Conservation (phyloP, 2,888 invertebrate genomes). For the Phlogophora meticulosa region DNA sequence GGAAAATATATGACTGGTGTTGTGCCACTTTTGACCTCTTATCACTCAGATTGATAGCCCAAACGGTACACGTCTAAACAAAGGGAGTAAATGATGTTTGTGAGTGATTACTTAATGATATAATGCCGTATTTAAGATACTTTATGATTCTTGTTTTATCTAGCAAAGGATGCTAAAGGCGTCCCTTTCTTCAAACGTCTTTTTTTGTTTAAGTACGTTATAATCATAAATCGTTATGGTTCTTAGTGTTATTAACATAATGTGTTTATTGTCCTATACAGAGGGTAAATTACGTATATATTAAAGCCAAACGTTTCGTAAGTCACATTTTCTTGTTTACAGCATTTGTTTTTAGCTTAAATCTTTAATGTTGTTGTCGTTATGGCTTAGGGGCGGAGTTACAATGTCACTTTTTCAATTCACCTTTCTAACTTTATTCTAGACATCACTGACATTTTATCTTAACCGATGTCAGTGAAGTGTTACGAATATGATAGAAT, state of each 20-base stretch:
- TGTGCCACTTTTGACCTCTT: slow-evolving; percentile 61
- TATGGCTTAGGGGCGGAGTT: not conserved
- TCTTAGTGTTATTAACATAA: slow-evolving; percentile 1
- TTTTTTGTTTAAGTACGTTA: slow-evolving; percentile 3
- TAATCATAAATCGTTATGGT: not conserved
- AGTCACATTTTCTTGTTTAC: slow-evolving; percentile 5
- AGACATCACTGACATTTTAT: too few species aligned
- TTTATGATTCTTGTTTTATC: slow-evolving; percentile 19
- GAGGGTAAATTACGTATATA: slow-evolving; percentile 2
- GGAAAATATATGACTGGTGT: slow-evolving; percentile 56
- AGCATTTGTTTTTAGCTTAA: not conserved
- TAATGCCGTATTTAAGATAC: slow-evolving; percentile 17
- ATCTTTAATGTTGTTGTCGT: slow-evolving; percentile 10
- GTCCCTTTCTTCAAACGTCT: not conserved
- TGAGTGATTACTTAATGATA: slow-evolving; percentile 55
- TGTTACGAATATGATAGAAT: too few species aligned
- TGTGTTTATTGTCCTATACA: slow-evolving; percentile 2
- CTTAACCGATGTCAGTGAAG: too few species aligned
- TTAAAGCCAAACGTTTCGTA: slow-evolving; percentile 1
- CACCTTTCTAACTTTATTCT: too few species aligned
- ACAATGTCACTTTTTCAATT: not conserved
- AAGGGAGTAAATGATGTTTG: slow-evolving; percentile 66
- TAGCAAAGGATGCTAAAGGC: slow-evolving; percentile 9
- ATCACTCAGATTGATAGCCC: slow-evolving; percentile 66
- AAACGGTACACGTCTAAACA: slow-evolving; percentile 44